Evolutionary conservation across 2,888 invertebrate species (phyloP), one percentile per base, ranked within the genome.

Genomic region (Quadroppia sp.): DNA sequence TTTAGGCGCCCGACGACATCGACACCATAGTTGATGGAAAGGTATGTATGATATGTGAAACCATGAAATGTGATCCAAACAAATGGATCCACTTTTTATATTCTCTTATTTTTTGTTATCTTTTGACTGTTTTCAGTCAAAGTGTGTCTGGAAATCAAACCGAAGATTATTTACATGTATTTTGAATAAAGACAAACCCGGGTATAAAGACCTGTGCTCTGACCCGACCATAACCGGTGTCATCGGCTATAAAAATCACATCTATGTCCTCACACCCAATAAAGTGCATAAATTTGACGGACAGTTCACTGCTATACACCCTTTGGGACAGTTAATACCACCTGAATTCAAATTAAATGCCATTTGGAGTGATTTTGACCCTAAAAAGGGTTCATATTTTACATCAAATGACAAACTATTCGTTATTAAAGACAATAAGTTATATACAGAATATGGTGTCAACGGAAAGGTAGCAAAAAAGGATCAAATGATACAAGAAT

Each of bases 231-330:
- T 69, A 1, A 42, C 25, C 17, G 69, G 69, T 25, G 28, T 42
- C 9, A 11, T 69, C 11, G 69, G 69, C 15, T 69, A 69, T 45
- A 69, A 69, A 15, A 13, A 69, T 25, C 9, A 42, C 7, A 69
- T 69, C 6, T 69, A 69, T 45, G 15, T 69, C 9, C 11, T 69
- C 1, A 45, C 25, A n/a, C 25, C 40, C 0, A 42, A 42, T 11
- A 69, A 69, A 25, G 69, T 69, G 20, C 42, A 45, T 25, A 7
- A 25, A 69, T 69, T 69, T 42, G 69, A 69, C n/a, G 69, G 69
- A 7, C 42, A 69, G 23, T 69, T 17, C 23, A 25, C 42, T 17
- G 69, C 69, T 11, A 25, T 69, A 25, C 15, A 45, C 40, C 45
- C 69, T 11, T 69, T 69, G 25, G 69, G 69, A 45, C 17, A 42